Percentiles rank a stretch among this genome's conserved stretches.
phyloP scores from a whole-genome alignment of 2,888 invertebrate genomes.

The Heliconius ethilla region DNA sequence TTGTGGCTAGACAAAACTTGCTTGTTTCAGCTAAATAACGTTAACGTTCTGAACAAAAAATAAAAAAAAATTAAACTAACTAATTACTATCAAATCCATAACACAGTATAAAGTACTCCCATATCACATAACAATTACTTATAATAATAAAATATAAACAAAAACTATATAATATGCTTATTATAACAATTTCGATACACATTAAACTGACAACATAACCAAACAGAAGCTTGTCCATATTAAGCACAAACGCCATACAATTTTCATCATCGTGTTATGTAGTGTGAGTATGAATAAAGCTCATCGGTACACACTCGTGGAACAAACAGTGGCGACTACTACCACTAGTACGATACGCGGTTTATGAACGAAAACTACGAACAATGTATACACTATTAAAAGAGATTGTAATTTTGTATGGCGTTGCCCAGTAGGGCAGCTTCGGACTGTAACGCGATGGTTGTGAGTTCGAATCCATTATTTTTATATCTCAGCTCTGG shows the following conservation, averaged over 20 bases:
- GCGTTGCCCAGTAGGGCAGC: too few relatives aligned
- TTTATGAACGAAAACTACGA: background rate
- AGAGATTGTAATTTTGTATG: background rate
- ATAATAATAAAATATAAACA: background rate
- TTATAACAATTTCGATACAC: constrained; percentile 3
- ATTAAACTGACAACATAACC: background rate
- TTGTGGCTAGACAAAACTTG: too few relatives aligned
- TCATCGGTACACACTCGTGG: constrained; percentile 7
- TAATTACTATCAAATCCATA: background rate
- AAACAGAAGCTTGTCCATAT: constrained; percentile 9
- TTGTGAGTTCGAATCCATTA: too few relatives aligned
- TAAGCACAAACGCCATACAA: constrained; percentile 10
- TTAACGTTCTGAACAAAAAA: background rate
- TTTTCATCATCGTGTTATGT: constrained; percentile 18
- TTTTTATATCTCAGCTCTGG: too few relatives aligned
- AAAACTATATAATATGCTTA: background rate
- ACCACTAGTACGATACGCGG: background rate
- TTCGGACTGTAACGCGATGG: too few relatives aligned
- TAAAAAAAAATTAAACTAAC: background rate
- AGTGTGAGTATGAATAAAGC: constrained; percentile 20
- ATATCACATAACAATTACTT: background rate
- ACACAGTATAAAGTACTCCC: background rate
- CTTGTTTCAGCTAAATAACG: too few relatives aligned
- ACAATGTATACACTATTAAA: background rate
- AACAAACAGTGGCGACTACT: constrained; percentile 13